Evolutionary conservation across 2,797 vertebrate species (phyloP), one percentile per base, ranked within the genome.

Genomic region (Graptemys geographica): DNA sequence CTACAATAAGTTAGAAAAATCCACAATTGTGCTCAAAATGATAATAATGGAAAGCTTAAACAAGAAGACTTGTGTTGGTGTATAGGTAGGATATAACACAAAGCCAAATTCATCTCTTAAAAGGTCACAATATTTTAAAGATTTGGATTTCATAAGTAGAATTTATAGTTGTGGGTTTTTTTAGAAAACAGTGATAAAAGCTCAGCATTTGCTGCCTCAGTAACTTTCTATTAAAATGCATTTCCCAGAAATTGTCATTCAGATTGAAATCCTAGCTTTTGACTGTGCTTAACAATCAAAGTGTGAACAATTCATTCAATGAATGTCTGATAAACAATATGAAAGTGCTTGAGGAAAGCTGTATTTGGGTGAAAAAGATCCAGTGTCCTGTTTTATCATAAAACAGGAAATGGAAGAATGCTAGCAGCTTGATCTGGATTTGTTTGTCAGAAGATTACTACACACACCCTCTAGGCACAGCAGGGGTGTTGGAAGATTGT

Each of bases 181-280:
- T 96, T 90, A 86, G 90, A 96, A 89, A 95, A 76, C 31, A 83
- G 86, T 74, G 90, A 95, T 96, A 96, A 96, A 94, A 79, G 88
- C 84, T 92, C 72, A 88, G 81, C 41, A 57, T 96, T 74, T 95
- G 55, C 94, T 96, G 97, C 96, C 83, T 95, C 94, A 93, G 94
- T 97, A 96, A 96, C 94, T 98, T 97, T 96, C 91, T 93, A 94
- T 97, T 98, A 97, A 97, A 97, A 97, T 96, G 96, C 81, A 95
- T 96, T 97, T 97, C 94, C 95, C 93, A 96, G 96, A 97, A 98
- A 97, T 98, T 97, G 96, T 96, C 95, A 97, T 97, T 97, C 97
- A 97, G 97, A 97, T 97, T 97, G 97, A 96, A 98, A 97, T 86
- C 55, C 79, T 91, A 90, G 94, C 86, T 94, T 96, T 94, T 87